Evolutionary conservation across 2,797 vertebrate species (phyloP), one percentile per base, ranked within the genome.

Genomic region (Netta rufina): DNA sequence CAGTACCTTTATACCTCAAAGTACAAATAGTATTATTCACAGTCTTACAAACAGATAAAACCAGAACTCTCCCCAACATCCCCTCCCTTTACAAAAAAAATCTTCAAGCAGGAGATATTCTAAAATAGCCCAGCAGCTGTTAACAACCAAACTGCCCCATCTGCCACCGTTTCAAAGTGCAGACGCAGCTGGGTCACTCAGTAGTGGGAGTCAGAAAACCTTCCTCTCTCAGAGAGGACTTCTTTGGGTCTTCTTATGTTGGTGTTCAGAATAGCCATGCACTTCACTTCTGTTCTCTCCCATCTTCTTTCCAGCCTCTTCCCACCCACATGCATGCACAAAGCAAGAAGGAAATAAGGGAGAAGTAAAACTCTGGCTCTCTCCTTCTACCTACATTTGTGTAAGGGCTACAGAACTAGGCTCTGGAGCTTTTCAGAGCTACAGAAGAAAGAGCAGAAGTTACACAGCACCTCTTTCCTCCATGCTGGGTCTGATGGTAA

Each of bases 1-100:
- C 57, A 62, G 57, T 49, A 87, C 89, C 91, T 96, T 94, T 89
- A 77, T n/a, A 88, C 78, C 84, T 91, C 84, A 49, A 96, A 96
- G 89, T 71, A 91, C 85, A 95, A 91, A 86, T 28, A 83, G 70
- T 54, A 84, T 96, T 94, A 94, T 87, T 94, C 95, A 92, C 30
- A 82, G 72, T 17, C 78, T 93, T 71, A 90, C 57, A 89, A 85
- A 93, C 43, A 89, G 83, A 83, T 58, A 95, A 94, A 91, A 61
- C 41, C 38, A 65, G 58, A 88, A 85, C 18, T 19, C 18, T 81
- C 58, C 67, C 33, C 49, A 71, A 17, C 36, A 87, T 12, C 38
- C 32, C 15, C 45, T 82, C 58, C 24, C 21, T 92, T 73, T 8
- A 27, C n/a, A 72, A 62, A 60, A 90, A 47, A 47, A 49, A 51